A percentile compares a stretch with the other conserved stretches of the same genome.
Conservation (phyloP, 1,140 invertebrate species). For the Tetramorium parvispinum region DNA sequence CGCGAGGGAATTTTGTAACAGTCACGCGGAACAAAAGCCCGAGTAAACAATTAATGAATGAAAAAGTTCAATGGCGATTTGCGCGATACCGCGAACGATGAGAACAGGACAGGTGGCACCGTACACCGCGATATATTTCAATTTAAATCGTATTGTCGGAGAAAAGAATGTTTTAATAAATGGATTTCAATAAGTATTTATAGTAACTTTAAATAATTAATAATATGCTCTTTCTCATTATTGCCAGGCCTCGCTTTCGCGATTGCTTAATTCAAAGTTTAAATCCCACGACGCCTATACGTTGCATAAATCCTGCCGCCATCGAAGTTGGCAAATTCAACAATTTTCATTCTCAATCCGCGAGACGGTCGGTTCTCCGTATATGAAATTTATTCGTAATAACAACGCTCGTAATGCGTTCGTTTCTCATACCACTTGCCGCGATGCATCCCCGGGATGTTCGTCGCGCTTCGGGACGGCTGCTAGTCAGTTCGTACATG, state of each 20-base stretch:
- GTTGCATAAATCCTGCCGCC: background rate
- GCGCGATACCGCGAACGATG: background rate
- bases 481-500: conserved; percentile 35
- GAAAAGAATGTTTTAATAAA: background rate
- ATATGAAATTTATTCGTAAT: conserved; percentile 41
- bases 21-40: background rate
- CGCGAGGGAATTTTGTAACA: conserved; percentile 23
- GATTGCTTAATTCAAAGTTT: conserved; percentile 2
- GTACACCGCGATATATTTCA: background rate
- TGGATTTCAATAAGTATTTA: background rate
- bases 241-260: background rate
- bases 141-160: background rate
- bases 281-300: background rate
- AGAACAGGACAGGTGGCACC: background rate
- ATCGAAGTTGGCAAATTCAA: conserved; percentile 2
- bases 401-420: conserved; percentile 4
- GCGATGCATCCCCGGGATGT: conserved; percentile 33
- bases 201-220: background rate
- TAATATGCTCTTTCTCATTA: background rate
- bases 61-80: background rate
- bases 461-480: conserved; percentile 26
- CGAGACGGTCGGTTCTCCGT: background rate
- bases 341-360: conserved; percentile 7
- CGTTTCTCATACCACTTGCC: conserved; percentile 17
- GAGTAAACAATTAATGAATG: conserved; percentile 7